Percentiles rank a stretch among this genome's conserved stretches.
These are phyloP conservation scores for Rachycentron canadum DNA, from an alignment of 2,797 vertebrate species.

Conservation along the genomic window DNA sequence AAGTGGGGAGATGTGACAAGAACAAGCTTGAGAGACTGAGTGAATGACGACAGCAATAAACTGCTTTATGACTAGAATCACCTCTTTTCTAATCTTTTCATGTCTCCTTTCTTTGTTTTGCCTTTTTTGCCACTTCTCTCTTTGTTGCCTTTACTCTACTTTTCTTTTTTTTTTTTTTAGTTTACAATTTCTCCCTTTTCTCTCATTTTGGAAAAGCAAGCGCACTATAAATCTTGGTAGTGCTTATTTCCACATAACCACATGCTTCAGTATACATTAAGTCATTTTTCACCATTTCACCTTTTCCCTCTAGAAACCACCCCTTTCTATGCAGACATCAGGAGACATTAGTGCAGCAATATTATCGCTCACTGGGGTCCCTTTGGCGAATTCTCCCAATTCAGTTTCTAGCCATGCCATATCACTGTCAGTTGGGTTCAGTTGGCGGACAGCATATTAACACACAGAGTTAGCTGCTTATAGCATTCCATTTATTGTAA, in stretches of 20 bases:
- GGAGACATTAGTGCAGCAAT: too few relatives aligned
- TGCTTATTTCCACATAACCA: background rate
- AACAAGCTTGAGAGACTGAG: background rate
- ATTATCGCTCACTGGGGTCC: too few relatives aligned
- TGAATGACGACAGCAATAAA: slow-evolving; percentile 12
- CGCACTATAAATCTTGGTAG: background rate
- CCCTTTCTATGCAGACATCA: background rate
- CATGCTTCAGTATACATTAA: background rate
- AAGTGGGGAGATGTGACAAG: background rate
- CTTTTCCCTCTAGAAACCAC: background rate
- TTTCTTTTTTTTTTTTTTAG: background rate
- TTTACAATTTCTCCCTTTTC: background rate
- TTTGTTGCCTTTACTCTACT: background rate
- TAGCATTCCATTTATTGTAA: background rate
- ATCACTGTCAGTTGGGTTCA: background rate
- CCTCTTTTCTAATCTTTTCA: slow-evolving; percentile 20
- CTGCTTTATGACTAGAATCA: slow-evolving; percentile 7
- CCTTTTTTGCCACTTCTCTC: background rate
- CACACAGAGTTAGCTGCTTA: background rate
- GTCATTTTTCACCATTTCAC: background rate
- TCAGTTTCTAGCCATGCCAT: background rate
- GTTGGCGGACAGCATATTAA: background rate
- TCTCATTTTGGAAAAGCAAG: background rate
- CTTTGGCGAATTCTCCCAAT: too few relatives aligned
- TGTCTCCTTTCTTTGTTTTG: background rate